Evolutionary conservation across 2,113 vertebrate genomes (phyloP), one percentile per base, ranked within the genome.

Genomic region (Lipotes vexillifer): DNA sequence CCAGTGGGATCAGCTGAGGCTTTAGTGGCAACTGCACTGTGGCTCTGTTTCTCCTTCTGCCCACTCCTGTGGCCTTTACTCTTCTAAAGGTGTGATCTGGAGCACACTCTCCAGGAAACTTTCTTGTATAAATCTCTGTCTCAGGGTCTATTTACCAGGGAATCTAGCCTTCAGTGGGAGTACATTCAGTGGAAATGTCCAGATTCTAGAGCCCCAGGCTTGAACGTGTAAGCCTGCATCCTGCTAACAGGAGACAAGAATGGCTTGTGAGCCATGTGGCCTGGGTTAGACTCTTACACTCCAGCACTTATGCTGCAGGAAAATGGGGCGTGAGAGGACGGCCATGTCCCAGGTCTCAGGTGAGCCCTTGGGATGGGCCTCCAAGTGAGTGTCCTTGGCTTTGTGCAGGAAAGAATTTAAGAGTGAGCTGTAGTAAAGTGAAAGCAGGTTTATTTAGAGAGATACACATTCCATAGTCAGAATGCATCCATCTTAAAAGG

Each of bases 1-100:
- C 61, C 12, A 0, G 55, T 0, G 23, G 36, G 44, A n/a, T 31
- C 3, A 0, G 9, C 57, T 12, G 27, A 29, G 33, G n/a, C 69
- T 27, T 71, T 33, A 8, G 0, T 5, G 15, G 23, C 9, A 41
- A 38, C 38, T 18, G 3, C 1, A 0, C 20, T 15, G 0, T 25
- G 36, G 59, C 18, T 41, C 27, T 31, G 20, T 20, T 78, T 69
- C 71, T 69, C 69, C 36, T 66, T 31, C 80, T 6, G 11, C 20
- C 61, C 38, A 8, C 9, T 74, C 25, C 20, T 46, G 11, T 4
- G n/a, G n/a, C 33, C 12, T 13, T 83, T 18, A 4, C n/a, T 52
- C 12, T 49, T 10, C 85, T 29, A 21, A 27, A 31, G 25, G 3
- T 15, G 55, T 80, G 89, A 57, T 4, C 85, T 1, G 8, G 21